A percentile compares a stretch with the other conserved stretches of the same genome.
Evolutionary conservation across 2,113 vertebrate species (phyloP).

Genomic region (Carassius gibelio): DNA sequence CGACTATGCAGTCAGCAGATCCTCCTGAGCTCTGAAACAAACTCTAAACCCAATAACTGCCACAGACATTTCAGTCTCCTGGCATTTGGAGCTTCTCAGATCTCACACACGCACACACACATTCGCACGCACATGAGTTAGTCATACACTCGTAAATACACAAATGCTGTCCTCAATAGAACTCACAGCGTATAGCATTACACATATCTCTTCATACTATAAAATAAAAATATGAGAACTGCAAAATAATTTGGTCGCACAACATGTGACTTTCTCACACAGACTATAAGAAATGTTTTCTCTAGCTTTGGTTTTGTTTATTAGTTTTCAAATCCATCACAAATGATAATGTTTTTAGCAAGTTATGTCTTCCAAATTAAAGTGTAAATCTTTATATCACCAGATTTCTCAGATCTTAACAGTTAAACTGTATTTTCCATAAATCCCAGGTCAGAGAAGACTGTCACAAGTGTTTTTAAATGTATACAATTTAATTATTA

Average conservation of each 20-base stretch:
- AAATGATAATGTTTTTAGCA: not conserved
- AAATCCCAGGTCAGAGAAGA: not conserved
- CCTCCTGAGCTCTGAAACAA: constrained; percentile 24
- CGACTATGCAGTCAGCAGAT: constrained; percentile 35
- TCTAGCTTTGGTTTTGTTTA: not conserved
- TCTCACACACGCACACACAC: constrained; percentile 16
- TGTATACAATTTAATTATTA: too few relatives aligned
- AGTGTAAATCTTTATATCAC: not conserved
- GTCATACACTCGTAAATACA: constrained; percentile 15
- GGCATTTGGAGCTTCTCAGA: constrained; percentile 38
- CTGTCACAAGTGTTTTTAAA: not conserved
- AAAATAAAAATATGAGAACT: constrained; percentile 15
- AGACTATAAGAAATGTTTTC: not conserved
- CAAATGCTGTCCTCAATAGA: not conserved
- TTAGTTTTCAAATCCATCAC: not conserved
- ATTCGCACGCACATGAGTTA: not conserved
- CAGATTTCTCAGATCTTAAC: not conserved
- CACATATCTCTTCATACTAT: constrained; percentile 21
- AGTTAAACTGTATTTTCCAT: too few relatives aligned
- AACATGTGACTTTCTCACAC: not conserved
- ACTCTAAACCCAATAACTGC: constrained; percentile 49
- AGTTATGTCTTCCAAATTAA: not conserved
- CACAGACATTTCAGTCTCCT: constrained; percentile 38
- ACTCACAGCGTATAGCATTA: not conserved
- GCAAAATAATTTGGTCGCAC: constrained; percentile 2